phyloP scores from a whole-genome alignment of 2,888 invertebrate genomes.

The Hypselothyrea guttata region DNA sequence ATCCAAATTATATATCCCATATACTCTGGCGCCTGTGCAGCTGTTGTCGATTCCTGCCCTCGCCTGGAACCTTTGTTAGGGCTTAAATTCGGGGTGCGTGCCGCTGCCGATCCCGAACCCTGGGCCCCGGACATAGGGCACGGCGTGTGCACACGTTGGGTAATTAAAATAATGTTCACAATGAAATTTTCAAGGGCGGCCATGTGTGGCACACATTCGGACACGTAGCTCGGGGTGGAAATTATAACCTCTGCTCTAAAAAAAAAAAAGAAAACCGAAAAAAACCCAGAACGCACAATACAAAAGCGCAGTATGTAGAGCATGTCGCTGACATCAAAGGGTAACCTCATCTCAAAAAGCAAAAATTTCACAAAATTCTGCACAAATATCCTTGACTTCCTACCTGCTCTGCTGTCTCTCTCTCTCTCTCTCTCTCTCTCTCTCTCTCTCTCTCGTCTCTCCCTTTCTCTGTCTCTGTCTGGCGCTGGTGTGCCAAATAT shows the following conservation, averaged over 20 bases:
- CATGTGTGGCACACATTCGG: slow-evolving; percentile 69
- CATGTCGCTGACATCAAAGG: slow-evolving; percentile 42
- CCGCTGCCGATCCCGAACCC: slow-evolving; percentile 8
- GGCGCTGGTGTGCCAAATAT: slow-evolving; percentile 31
- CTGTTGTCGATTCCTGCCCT: slow-evolving; percentile 54
- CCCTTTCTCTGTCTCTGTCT: background rate
- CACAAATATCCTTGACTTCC: slow-evolving; percentile 49
- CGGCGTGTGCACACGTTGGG: slow-evolving; percentile 35
- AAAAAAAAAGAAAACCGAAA: slow-evolving; percentile 11
- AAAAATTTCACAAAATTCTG: slow-evolving; percentile 30
- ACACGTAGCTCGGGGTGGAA: slow-evolving; percentile 51
- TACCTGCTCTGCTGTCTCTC: background rate
- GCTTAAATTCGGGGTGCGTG: slow-evolving; percentile 66
- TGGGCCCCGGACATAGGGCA: slow-evolving; percentile 1
- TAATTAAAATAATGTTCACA: slow-evolving; percentile 72
- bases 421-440: background rate
- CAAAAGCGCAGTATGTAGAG: slow-evolving; percentile 50
- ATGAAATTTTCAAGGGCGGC: slow-evolving; percentile 67
- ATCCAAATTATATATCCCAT: slow-evolving; percentile 6
- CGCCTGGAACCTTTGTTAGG: slow-evolving; percentile 44
- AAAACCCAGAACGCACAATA: slow-evolving; percentile 11
- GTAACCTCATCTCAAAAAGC: slow-evolving; percentile 17
- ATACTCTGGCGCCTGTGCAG: slow-evolving; percentile 68
- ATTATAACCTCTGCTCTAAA: slow-evolving; percentile 17
- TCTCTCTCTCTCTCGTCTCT: too few relatives aligned